Percentiles rank a stretch among this genome's conserved stretches.
Conservation (phyloP, 2,888 invertebrate species). For the Lochmaea crataegi region DNA sequence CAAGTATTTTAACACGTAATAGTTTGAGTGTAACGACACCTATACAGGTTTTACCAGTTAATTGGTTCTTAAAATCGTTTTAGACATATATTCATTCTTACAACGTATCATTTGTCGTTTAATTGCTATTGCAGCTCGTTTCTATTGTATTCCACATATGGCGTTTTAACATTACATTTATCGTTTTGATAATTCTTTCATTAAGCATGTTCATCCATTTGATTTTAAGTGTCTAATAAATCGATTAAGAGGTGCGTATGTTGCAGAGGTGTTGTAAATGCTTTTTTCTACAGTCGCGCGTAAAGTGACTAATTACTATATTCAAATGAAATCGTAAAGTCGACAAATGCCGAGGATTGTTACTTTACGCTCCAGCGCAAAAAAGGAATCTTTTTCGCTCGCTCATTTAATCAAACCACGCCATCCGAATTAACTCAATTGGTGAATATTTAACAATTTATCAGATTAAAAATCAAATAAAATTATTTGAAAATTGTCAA, state of each 20-base stretch:
- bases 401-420: too few species aligned
- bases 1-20: constrained; percentile 12
- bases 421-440: too few species aligned
- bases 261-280: not conserved
- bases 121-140: constrained; percentile 14
- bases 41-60: constrained; percentile 5
- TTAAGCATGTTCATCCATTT: constrained; percentile 9
- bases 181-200: constrained; percentile 21
- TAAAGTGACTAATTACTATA: too few species aligned
- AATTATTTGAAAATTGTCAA: too few species aligned
- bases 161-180: constrained; percentile 16
- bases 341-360: too few species aligned
- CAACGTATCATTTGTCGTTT: constrained; percentile 11
- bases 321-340: too few species aligned
- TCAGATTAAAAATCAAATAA: too few species aligned
- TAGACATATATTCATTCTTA: not conserved
- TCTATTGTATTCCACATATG: constrained; percentile 16
- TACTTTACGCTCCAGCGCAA: too few species aligned
- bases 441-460: too few species aligned
- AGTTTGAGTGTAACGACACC: constrained; percentile 8
- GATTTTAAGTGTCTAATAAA: constrained; percentile 6
- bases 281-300: too few species aligned
- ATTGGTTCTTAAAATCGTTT: constrained; percentile 16
- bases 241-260: not conserved
- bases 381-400: too few species aligned